Conservation (phyloP, 2,888 invertebrate species). For the Pelosia muscerda region DNA sequence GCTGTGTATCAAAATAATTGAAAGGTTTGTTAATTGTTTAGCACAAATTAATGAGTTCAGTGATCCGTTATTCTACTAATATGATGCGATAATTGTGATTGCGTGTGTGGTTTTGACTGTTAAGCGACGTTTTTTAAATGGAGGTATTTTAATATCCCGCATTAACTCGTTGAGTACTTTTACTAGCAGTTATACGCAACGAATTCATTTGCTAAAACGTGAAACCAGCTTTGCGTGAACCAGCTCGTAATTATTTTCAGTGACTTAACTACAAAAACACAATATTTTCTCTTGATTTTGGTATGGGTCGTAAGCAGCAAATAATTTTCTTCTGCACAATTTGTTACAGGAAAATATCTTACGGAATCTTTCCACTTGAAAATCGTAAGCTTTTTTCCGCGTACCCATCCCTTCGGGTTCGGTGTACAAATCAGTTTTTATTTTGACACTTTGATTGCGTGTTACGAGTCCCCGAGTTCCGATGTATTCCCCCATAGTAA, state of each 20-base stretch:
- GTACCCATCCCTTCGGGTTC: constrained; percentile 11
- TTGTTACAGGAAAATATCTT: constrained; percentile 19
- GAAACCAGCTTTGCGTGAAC: neutral
- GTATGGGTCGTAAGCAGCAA: neutral
- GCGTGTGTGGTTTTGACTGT: no score
- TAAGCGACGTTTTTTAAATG: no score
- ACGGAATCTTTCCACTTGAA: constrained; percentile 7
- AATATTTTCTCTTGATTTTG: neutral
- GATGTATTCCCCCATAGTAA: constrained; percentile 15
- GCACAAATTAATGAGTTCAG: no score
- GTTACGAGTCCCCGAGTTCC: constrained; percentile 22
- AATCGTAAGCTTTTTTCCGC: constrained; percentile 19
- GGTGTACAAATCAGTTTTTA: constrained; percentile 36
- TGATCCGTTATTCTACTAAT: no score
- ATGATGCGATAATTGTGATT: no score
- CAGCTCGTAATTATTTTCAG: neutral
- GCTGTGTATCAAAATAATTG: no score
- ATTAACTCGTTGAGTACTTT: no score
- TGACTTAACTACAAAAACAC: no score
- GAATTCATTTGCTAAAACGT: neutral
- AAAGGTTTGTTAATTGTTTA: no score
- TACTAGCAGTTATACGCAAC: neutral
- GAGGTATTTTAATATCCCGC: no score
- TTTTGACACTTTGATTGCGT: constrained; percentile 41
- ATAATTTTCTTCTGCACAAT: constrained; percentile 14